Conservation (phyloP, 2,113 vertebrate species). For the Circaetus gallicus region DNA sequence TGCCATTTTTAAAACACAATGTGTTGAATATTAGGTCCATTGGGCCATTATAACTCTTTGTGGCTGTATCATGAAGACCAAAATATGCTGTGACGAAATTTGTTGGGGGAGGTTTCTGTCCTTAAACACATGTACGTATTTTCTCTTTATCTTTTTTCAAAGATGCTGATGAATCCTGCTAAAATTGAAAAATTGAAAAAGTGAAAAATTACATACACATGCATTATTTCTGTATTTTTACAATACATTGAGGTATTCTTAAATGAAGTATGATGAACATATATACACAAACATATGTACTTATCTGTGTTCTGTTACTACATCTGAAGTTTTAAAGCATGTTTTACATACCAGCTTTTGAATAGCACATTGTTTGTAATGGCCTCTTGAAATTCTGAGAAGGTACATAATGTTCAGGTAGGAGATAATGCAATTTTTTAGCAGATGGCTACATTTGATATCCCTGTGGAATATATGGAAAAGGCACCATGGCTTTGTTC, state of each 20-base stretch:
- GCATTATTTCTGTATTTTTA: not conserved
- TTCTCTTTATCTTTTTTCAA: not conserved
- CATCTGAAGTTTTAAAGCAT: not conserved
- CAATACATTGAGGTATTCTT: not conserved
- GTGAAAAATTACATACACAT: not conserved
- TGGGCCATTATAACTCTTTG: not conserved
- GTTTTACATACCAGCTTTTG: not conserved
- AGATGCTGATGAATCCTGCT: not conserved
- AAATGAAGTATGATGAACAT: not conserved
- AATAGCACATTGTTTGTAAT: not conserved
- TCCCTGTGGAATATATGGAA: not conserved
- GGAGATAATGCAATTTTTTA: not conserved
- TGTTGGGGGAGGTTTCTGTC: not conserved
- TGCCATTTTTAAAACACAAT: not conserved
- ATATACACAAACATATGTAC: not conserved
- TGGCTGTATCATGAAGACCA: not conserved
- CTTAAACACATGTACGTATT: rapidly evolving
- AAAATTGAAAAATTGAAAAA: not conserved
- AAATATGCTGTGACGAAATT: not conserved
- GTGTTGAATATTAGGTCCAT: not conserved
- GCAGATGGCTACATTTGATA: not conserved
- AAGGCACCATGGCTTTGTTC: not conserved
- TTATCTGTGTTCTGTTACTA: not conserved
- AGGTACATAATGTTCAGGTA: not conserved
- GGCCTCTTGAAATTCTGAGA: not conserved